These are phyloP conservation scores for Galagoides demidoff DNA, from an alignment of 2,797 vertebrate genomes.

Conservation along the genomic window DNA sequence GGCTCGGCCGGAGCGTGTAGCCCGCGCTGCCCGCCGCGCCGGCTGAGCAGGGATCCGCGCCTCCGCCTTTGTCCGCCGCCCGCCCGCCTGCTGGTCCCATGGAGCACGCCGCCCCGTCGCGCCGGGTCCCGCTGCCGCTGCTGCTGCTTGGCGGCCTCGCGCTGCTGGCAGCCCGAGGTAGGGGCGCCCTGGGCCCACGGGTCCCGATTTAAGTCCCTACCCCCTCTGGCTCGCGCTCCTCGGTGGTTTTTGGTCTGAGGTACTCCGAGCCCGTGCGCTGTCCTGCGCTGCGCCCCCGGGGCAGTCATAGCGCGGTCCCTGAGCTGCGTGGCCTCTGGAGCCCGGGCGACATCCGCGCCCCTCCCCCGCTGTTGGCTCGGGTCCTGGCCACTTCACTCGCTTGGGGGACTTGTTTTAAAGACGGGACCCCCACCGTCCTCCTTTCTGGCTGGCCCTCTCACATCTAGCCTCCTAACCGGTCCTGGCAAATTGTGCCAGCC, in stretches of 20 bases:
- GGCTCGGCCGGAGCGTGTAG: slow-evolving; percentile 63
- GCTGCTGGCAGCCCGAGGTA: slow-evolving; percentile 73
- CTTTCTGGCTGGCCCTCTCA: accelerated
- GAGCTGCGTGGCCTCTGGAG: not conserved
- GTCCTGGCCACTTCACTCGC: not conserved
- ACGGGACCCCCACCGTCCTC: not conserved
- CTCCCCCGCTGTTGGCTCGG: not conserved
- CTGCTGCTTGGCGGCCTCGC: slow-evolving; percentile 67
- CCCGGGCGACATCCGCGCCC: not conserved
- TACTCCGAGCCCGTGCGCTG: not conserved
- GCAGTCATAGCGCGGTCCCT: not conserved
- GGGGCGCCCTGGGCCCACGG: not conserved
- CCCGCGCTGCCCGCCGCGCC: slow-evolving; percentile 28
- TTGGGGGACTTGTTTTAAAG: not conserved
- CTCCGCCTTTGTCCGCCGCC: slow-evolving; percentile 68
- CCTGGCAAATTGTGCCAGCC: not conserved
- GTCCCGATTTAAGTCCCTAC: not conserved
- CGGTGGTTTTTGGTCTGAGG: not conserved
- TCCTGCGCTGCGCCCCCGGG: not conserved
- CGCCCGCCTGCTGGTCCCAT: slow-evolving; percentile 56
- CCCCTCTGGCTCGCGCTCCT: not conserved
- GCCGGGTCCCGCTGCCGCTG: not conserved
- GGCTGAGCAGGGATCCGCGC: not conserved
- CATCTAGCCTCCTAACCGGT: not conserved
- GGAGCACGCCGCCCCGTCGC: slow-evolving; percentile 62